These are phyloP conservation scores for Phasianus colchicus DNA, from an alignment of 2,113 vertebrate species.

Conservation along the genomic window DNA sequence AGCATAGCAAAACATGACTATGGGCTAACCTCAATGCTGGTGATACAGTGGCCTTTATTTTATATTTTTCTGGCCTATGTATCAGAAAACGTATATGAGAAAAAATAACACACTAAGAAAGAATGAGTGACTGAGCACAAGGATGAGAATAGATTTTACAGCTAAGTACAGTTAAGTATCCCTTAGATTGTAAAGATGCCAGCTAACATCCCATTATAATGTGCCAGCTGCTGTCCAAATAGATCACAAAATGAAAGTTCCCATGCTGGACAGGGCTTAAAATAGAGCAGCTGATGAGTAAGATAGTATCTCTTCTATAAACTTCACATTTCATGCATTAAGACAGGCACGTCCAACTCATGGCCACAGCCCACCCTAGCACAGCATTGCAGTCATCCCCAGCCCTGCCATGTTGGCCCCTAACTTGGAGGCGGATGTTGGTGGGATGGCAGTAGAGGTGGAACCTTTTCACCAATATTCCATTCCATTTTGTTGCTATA, in stretches of 20 bases:
- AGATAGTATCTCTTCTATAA: slow-evolving; percentile 47
- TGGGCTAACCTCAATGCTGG: not conserved
- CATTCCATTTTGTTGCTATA: no score
- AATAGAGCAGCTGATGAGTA: slow-evolving; percentile 60
- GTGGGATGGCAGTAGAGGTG: no score
- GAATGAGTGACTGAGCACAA: slow-evolving; percentile 22
- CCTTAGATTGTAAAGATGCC: slow-evolving; percentile 21
- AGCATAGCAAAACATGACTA: not conserved
- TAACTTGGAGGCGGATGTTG: no score
- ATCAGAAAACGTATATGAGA: not conserved
- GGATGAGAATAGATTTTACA: slow-evolving; percentile 26
- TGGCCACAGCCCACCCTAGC: no score
- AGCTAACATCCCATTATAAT: slow-evolving; percentile 9
- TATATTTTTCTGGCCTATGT: not conserved
- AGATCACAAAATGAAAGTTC: slow-evolving; percentile 51
- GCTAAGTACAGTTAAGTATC: not conserved
- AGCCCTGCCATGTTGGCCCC: no score
- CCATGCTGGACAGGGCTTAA: slow-evolving; percentile 32
- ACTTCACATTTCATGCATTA: slow-evolving; percentile 26
- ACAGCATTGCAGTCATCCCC: no score
- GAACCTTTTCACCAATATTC: no score
- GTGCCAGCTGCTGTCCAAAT: slow-evolving; percentile 59
- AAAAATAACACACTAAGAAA: not conserved
- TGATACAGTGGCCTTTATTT: not conserved
- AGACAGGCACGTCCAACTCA: not conserved